These are phyloP conservation scores for Physella acuta DNA, from an alignment of 1,140 invertebrate species.

Conservation along the genomic window DNA sequence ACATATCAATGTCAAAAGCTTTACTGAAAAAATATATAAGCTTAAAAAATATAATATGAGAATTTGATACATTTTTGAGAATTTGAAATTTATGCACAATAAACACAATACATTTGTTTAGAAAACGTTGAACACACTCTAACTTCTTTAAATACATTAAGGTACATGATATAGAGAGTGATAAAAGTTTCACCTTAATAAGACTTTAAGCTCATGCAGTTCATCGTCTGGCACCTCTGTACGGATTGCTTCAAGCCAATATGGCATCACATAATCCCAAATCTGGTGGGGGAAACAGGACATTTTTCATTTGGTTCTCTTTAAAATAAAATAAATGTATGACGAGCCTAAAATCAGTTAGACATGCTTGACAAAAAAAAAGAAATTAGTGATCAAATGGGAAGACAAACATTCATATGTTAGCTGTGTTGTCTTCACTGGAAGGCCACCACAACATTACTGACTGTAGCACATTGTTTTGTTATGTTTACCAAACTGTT, in stretches of 20 bases:
- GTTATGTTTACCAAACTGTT: no score
- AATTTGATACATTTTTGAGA: no score
- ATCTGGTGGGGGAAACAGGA: slow-evolving; percentile 60
- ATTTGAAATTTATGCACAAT: no score
- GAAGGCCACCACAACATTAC: no score
- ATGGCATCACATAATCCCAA: slow-evolving; percentile 97
- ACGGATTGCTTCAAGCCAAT: slow-evolving; percentile 97
- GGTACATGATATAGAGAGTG: background rate
- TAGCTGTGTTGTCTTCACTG: no score
- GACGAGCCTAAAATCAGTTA: no score
- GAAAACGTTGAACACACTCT: background rate
- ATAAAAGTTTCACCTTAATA: slow-evolving; percentile 74
- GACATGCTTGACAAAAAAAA: no score
- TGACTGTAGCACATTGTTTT: no score
- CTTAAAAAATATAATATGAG: background rate
- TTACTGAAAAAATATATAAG: slow-evolving; percentile 69
- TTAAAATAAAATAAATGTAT: no score
- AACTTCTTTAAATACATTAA: background rate
- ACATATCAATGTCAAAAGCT: slow-evolving; percentile 94
- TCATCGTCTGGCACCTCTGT: slow-evolving; percentile 93
- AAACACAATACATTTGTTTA: background rate
- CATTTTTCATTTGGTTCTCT: no score
- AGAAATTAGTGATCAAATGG: no score
- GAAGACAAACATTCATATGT: no score
- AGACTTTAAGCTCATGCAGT: slow-evolving; percentile 85